These are phyloP conservation scores for Globodera rostochiensis DNA, from an alignment of 1,140 invertebrate genomes.

Conservation along the genomic window DNA sequence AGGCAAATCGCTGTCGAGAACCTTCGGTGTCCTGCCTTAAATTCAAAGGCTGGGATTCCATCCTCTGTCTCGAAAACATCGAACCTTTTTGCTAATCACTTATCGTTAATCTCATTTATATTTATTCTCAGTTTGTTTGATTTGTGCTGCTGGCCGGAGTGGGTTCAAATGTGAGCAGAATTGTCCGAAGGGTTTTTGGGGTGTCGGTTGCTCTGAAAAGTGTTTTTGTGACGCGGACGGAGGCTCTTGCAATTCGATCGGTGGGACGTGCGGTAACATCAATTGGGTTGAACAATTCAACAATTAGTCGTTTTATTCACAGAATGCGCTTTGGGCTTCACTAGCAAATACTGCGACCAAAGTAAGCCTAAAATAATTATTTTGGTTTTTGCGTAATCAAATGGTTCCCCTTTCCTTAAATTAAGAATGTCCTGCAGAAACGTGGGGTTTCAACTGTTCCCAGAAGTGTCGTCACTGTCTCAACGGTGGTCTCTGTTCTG, in stretches of 20 bases:
- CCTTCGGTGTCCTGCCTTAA: neutral
- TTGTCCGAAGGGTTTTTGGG: constrained; percentile 70
- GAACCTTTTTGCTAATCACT: constrained; percentile 7
- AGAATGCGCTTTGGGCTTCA: constrained; percentile 66
- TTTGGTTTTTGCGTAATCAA: constrained; percentile 67
- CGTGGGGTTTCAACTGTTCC: constrained; percentile 71
- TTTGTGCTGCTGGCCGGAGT: constrained; percentile 78
- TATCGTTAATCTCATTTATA: neutral
- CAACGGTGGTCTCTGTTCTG: constrained; percentile 72
- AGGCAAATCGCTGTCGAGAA: neutral
- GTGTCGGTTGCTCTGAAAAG: constrained; percentile 36
- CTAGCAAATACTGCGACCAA: constrained; percentile 52
- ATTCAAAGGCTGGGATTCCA: neutral
- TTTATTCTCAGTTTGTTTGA: constrained; percentile 70
- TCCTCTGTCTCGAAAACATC: neutral
- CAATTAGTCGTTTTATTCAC: neutral
- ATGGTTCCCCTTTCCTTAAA: constrained; percentile 31
- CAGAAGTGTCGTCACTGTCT: constrained; percentile 55
- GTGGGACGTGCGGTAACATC: constrained; percentile 60
- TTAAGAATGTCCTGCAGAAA: constrained; percentile 64
- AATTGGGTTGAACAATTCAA: neutral
- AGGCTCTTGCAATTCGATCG: constrained; percentile 59
- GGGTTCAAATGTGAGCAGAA: constrained; percentile 77
- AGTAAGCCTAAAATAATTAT: constrained; percentile 25
- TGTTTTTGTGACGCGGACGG: constrained; percentile 39